Evolutionary conservation across 2,888 invertebrate genomes (phyloP), one percentile per base, ranked within the genome.

Genomic region (Nephrocerus scutellatus): DNA sequence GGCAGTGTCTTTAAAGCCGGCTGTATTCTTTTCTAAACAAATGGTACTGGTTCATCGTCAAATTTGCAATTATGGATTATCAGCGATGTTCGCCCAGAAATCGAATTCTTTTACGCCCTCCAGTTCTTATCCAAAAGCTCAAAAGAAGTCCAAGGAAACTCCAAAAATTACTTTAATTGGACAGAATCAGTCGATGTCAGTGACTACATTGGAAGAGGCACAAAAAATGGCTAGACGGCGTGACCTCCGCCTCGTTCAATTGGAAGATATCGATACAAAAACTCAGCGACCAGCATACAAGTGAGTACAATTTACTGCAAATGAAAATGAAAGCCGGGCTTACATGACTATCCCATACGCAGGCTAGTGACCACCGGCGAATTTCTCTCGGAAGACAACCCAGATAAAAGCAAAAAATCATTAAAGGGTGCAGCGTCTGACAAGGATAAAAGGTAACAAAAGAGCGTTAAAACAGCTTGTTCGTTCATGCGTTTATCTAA

Each of bases 211-310:
- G 18, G 79, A 79, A 47, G 79, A 80, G 52, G 86, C 86, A 0
- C 72, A 79, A 50, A 83, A 74, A 59, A 54, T 87, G 42, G 80
- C 85, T 1, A 71, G 74, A 41, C 72, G 80, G 25, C 70, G 82
- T 48, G 77, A 82, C 34, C 66, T 86, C 44, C 80, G 80, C 57
- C 68, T 88, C 40, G 72, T 84, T 0, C 81, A 82, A 68, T 63
- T 83, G 18, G 63, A 77, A 45, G 82, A 85, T 61, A 62, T 73
- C 5, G 80, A 83, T 62, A 66, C 74, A 0, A 83, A 82, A 66
- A 77, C 78, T 0, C 74, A 79, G 21, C 71, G 82, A 28, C 76
- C 81, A 9, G 68, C 80, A 9, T 88, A 82, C 56, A 80, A 78
- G 73, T 75, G 34, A 38, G 41, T 41, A 12, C 14, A 10, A 9